Conservation (phyloP, 2,113 vertebrate species). For the Caranx ignobilis region DNA sequence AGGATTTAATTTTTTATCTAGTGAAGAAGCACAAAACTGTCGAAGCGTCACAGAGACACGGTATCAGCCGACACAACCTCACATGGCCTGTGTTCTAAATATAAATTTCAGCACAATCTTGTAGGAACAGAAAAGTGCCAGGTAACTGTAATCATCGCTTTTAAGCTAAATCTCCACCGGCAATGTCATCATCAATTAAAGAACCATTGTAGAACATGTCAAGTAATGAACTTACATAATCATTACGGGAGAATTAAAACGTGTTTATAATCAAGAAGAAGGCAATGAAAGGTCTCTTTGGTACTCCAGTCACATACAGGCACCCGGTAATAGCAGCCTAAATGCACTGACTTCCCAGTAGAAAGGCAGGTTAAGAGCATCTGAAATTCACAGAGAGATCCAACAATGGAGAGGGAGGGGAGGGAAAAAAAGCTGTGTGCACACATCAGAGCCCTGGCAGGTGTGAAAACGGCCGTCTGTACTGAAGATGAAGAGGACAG, state of each 20-base stretch:
- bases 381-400: slow-evolving; percentile 10
- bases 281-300: neutral
- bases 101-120: neutral
- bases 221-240: slow-evolving; percentile 6
- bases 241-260: slow-evolving; percentile 14
- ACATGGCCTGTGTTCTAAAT: neutral
- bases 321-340: slow-evolving; percentile 4
- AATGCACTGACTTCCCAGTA: neutral
- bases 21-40: neutral
- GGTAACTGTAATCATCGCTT: neutral
- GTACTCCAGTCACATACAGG: neutral
- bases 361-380: slow-evolving; percentile 23
- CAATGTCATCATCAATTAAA: neutral
- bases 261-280: neutral
- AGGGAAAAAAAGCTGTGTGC: slow-evolving; percentile 40
- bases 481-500: slow-evolving; percentile 46
- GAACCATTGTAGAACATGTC: neutral
- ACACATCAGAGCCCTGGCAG: slow-evolving; percentile 46
- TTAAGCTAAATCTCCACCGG: slow-evolving; percentile 10
- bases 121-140: neutral
- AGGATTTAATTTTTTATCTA: neutral
- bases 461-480: slow-evolving; percentile 58
- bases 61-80: neutral
- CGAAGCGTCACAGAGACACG: neutral
- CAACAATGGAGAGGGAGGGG: slow-evolving; percentile 1